Evolutionary conservation across 2,113 vertebrate species (phyloP), one percentile per base, ranked within the genome.

Genomic region (Oreochromis tanganicae): DNA sequence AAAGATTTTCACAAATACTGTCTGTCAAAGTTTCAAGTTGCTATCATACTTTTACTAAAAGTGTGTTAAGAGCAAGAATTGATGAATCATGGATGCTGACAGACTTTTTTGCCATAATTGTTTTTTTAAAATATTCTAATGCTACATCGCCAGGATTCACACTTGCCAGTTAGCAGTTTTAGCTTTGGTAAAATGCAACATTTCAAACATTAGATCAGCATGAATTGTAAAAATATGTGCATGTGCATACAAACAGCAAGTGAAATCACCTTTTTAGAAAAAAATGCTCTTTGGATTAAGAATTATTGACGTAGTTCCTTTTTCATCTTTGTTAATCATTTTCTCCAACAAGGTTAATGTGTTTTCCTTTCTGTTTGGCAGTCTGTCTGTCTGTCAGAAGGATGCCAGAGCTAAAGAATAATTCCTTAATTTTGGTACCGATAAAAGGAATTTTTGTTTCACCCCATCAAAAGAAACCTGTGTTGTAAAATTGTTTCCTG

Each of bases 191-290:
- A 14, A 27, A 4, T 46, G 41, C 21, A 48, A 46, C 21, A 17
- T 48, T 0, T 27, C 38, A 27, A 46, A 73, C 21, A 73, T 2
- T 9, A 11, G 8, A 29, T 73, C 21, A 17, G 24, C 68, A 11
- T 46, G 0, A 0, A 46, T 19, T 63, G 9, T 34, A 34, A 63
- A 63, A 63, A 63, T 41, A n/a, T 41, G 34, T 68, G n/a, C n/a
- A 41, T 41, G 36, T 21, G 63, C 63, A 41, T 41, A 5, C 34
- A 68, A 68, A 12, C 21, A 4, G 5, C 21, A 17, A 46, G 21
- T 43, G 66, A 46, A 46, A 46, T 73, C 13, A 17, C n/a, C 19
- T 43, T 71, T 71, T 71, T 43, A 41, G 63, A 14, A 24, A 73
- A 27, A 73, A 27, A 27, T 73, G 68, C 21, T 17, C 38, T 48